phyloP scores from a whole-genome alignment of 1,140 invertebrate species.

The Pentalonia nigronervosa region DNA sequence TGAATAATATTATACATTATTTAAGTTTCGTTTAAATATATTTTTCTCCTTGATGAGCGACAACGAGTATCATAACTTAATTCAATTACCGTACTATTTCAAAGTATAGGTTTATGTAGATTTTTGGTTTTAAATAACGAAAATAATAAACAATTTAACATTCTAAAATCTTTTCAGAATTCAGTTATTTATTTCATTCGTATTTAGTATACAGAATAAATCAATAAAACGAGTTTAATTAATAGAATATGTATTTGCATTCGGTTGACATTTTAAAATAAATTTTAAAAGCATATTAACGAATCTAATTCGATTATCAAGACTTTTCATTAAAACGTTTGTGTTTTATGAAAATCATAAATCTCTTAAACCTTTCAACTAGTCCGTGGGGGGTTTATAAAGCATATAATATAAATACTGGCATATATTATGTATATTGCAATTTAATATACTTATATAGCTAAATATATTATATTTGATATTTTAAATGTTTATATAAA shows the following conservation, averaged over 20 bases:
- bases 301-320: background rate
- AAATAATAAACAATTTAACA: background rate
- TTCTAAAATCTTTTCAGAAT: background rate
- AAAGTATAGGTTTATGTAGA: background rate
- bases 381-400: background rate
- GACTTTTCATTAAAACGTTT: background rate
- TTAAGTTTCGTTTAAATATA: conserved; percentile 1
- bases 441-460: no score
- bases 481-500: no score
- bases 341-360: background rate
- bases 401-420: background rate
- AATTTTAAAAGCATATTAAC: background rate
- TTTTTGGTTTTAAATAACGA: background rate
- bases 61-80: background rate
- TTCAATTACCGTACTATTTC: background rate
- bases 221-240: background rate
- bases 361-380: background rate
- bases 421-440: no score
- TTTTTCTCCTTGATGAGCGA: background rate
- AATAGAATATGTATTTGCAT: background rate
- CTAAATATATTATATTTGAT: no score
- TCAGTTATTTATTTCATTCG: background rate
- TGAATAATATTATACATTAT: background rate
- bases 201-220: background rate
- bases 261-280: background rate